Conservation (phyloP, 2,113 vertebrate genomes). For the Bothrops jararaca region DNA sequence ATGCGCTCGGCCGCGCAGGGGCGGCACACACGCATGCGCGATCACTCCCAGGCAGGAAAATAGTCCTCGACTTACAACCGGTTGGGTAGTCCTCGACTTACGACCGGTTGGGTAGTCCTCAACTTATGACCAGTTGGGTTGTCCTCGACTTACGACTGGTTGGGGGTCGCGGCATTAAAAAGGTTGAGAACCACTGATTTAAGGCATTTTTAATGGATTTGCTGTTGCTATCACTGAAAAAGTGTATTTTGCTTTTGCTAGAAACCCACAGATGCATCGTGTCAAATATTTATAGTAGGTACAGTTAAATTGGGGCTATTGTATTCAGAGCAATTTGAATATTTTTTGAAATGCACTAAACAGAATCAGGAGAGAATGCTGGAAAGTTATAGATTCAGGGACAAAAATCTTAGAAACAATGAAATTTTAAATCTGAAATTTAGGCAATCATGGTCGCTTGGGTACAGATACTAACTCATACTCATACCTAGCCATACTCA, state of each 20-base stretch:
- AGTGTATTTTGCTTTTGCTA: neutral
- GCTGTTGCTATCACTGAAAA: neutral
- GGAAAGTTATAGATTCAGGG: neutral
- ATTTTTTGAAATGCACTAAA: neutral
- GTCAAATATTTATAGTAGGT: neutral
- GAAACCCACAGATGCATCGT: neutral
- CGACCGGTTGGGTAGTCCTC: too few species aligned
- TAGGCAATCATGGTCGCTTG: neutral
- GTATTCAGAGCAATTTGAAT: neutral
- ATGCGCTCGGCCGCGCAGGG: too few species aligned
- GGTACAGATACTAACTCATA: neutral
- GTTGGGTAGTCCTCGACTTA: too few species aligned
- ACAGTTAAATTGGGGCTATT: neutral
- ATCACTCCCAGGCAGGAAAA: too few species aligned
- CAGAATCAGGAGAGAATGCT: neutral
- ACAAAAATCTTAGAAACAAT: neutral
- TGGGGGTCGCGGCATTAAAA: too few species aligned
- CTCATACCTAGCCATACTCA: neutral
- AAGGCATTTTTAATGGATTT: neutral
- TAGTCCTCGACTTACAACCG: too few species aligned
- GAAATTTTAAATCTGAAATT: neutral
- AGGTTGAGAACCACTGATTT: too few species aligned
- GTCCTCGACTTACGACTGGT: too few species aligned
- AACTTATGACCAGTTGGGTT: too few species aligned
- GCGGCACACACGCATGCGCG: too few species aligned